phyloP scores from a whole-genome alignment of 1,140 invertebrate genomes.

The Cecropterus lyciades region DNA sequence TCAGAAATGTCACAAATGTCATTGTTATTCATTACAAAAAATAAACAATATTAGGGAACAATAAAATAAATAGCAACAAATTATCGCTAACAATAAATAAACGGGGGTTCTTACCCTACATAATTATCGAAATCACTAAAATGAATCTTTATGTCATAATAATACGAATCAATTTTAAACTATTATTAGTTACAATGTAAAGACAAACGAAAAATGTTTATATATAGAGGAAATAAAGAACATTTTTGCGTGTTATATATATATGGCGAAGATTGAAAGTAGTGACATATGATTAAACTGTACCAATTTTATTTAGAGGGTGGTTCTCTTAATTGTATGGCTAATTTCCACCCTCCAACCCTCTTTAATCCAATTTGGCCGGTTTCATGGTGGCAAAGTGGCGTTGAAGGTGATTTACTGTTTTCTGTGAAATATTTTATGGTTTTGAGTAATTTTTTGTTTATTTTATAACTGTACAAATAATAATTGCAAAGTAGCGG shows the following conservation, averaged over 20 bases:
- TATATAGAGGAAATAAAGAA: not conserved
- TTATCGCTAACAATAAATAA: conserved; percentile 14
- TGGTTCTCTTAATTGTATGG: conserved; percentile 44
- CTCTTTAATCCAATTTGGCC: conserved; percentile 25
- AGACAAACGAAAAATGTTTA: not conserved
- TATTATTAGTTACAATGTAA: not conserved
- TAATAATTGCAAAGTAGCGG: too few species aligned
- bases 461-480: too few species aligned
- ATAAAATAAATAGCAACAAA: conserved; percentile 33
- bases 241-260: not conserved
- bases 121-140: conserved; percentile 2
- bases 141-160: not conserved
- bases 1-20: too few species aligned
- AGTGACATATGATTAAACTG: conserved; percentile 49
- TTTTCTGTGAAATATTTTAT: too few species aligned
- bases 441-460: too few species aligned
- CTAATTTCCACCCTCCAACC: conserved; percentile 33
- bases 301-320: conserved; percentile 44
- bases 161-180: conserved; percentile 3
- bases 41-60: conserved; percentile 14
- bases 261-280: conserved; percentile 31
- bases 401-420: not conserved
- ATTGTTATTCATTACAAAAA: conserved; percentile 30
- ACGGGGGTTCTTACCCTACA: conserved; percentile 3
- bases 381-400: conserved; percentile 24